Conservation (phyloP, 2,888 invertebrate genomes). For the Xestobium rufovillosum region DNA sequence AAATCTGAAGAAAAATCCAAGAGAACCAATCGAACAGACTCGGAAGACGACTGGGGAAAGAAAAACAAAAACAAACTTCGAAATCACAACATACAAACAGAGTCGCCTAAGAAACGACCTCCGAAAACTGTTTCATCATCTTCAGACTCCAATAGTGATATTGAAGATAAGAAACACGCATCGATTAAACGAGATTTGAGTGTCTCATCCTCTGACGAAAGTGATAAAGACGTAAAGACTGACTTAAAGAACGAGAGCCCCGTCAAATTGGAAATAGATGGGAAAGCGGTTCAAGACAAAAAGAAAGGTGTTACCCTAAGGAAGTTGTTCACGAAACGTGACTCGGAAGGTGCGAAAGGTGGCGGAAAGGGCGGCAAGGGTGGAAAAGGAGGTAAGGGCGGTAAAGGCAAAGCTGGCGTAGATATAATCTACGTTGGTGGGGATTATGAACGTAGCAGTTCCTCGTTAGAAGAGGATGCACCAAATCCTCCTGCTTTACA, state of each 20-base stretch:
- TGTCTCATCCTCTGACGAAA: conserved; percentile 23
- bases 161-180: neutral
- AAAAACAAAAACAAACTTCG: conserved; percentile 31
- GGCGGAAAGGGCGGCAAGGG: conserved; percentile 65
- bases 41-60: conserved; percentile 38
- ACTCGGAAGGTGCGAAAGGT: conserved; percentile 56
- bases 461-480: conserved; percentile 40
- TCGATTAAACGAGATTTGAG: neutral
- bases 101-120: neutral
- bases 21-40: conserved; percentile 26
- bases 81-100: conserved; percentile 15
- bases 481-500: neutral
- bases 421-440: conserved; percentile 57
- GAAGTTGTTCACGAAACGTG: conserved; percentile 55
- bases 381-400: conserved; percentile 55
- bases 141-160: neutral
- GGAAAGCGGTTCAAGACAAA: conserved; percentile 56
- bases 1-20: conserved; percentile 27
- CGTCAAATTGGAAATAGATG: conserved; percentile 41
- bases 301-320: conserved; percentile 63
- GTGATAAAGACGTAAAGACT: conserved; percentile 26
- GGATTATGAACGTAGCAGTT: conserved; percentile 45
- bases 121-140: neutral
- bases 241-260: conserved; percentile 28
- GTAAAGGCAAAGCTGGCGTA: conserved; percentile 54